Percentiles rank a stretch among this genome's conserved stretches.
phyloP scores from a whole-genome alignment of 1,140 invertebrate species.

The Hyphantria cunea region DNA sequence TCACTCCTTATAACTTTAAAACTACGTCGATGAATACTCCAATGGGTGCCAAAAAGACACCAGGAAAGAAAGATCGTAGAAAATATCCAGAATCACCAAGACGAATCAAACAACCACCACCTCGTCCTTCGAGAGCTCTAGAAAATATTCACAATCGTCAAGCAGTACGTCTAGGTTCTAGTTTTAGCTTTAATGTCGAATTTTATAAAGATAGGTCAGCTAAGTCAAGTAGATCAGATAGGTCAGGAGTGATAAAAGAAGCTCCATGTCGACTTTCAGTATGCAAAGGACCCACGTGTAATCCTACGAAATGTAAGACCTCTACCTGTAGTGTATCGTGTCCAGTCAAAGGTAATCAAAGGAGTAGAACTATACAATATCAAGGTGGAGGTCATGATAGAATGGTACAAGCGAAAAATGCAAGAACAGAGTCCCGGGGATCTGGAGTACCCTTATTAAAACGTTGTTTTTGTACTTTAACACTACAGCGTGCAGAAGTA shows the following conservation, averaged over 20 bases:
- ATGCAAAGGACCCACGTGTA: neutral
- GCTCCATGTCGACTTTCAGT: neutral
- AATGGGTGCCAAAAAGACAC: too few species aligned
- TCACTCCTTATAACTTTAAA: too few species aligned
- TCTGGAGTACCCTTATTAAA: conserved; percentile 7
- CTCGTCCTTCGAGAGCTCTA: neutral
- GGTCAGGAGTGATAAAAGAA: neutral
- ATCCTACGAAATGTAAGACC: neutral
- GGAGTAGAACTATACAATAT: neutral
- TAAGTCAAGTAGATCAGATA: conserved; percentile 2
- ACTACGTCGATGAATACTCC: too few species aligned
- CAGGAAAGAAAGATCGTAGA: too few species aligned
- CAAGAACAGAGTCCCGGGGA: neutral
- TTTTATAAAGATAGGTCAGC: conserved; percentile 31
- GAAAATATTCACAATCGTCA: conserved; percentile 8
- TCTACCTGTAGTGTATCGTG: neutral
- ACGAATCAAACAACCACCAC: neutral
- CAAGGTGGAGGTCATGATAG: neutral
- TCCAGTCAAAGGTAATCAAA: neutral
- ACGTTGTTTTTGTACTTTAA: conserved; percentile 27
- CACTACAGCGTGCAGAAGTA: conserved; percentile 6
- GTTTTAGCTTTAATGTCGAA: conserved; percentile 41
- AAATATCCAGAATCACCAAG: too few species aligned
- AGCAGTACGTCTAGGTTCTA: conserved; percentile 20
- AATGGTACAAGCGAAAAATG: neutral